A percentile compares a stretch with the other conserved stretches of the same genome.
These are phyloP conservation scores for Melitaea athalia DNA, from an alignment of 2,888 invertebrate species.

Conservation along the genomic window DNA sequence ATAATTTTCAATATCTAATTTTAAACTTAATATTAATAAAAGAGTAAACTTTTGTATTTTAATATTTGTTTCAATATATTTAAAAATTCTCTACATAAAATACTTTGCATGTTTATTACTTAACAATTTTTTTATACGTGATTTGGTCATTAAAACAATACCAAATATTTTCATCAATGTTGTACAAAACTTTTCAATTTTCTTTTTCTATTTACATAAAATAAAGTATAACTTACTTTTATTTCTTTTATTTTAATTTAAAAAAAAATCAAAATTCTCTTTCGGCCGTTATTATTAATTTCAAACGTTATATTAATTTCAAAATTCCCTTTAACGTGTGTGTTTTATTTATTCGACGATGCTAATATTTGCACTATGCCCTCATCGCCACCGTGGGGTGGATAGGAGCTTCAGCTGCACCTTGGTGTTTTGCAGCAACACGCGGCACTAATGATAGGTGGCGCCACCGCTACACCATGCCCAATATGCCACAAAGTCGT, in stretches of 20 bases:
- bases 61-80: too few relatives aligned
- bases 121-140: not conserved
- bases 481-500: constrained; percentile 97
- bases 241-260: constrained; percentile 17
- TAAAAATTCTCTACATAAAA: too few relatives aligned
- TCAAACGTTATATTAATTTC: constrained; percentile 44
- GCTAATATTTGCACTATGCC: constrained; percentile 77
- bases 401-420: constrained; percentile 94
- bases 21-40: not conserved
- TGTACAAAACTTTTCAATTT: constrained; percentile 1
- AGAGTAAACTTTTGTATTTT: too few relatives aligned
- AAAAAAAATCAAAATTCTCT: constrained; percentile 46
- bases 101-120: too few relatives aligned
- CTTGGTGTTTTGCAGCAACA: constrained; percentile 98
- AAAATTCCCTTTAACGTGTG: constrained; percentile 57
- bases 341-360: constrained; percentile 58
- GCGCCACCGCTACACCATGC: constrained; percentile 95
- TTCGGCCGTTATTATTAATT: constrained; percentile 48
- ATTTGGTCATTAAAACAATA: not conserved
- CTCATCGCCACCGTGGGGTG: constrained; percentile 71
- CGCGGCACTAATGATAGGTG: constrained; percentile 94
- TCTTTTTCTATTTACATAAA: not conserved
- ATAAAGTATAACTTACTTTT: constrained; percentile 13
- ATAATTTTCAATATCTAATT: not conserved
- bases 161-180: not conserved